phyloP scores from a whole-genome alignment of 2,113 vertebrate species.

The human region GRCh38 chr6:75605001-75605500 shows the following conservation, averaged over 20 bases:
- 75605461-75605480: not conserved
- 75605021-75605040: too few relatives aligned
- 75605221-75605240: not conserved
- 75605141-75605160: not conserved
- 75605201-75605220: not conserved
- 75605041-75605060: too few relatives aligned
- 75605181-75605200: not conserved
- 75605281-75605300: not conserved
- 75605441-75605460: slow-evolving; percentile 14
- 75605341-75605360: not conserved
- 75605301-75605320: not conserved
- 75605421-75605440: not conserved
- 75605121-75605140: not conserved
- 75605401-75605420: slow-evolving; percentile 9
- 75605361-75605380: not conserved
- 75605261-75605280: not conserved
- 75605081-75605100: not conserved
- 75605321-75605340: not conserved
- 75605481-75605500: not conserved
- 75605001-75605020: too few relatives aligned
- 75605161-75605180: slow-evolving; percentile 36
- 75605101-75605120: not conserved
- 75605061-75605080: too few relatives aligned
- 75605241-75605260: slow-evolving; percentile 41
- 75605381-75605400: not conserved